phyloP scores from a whole-genome alignment of 2,888 invertebrate genomes.

The Cinara cedri region DNA sequence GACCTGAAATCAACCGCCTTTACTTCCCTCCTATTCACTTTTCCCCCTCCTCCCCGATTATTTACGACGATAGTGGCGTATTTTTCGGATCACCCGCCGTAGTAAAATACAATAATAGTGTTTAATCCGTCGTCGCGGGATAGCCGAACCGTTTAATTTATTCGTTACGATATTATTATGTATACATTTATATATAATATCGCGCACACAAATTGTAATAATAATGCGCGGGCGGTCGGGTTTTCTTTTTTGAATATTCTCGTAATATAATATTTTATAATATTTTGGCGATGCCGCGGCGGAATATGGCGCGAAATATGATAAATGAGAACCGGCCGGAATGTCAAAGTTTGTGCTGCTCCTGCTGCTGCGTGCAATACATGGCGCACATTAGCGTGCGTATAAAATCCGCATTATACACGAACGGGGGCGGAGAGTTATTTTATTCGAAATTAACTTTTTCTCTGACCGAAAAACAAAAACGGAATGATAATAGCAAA shows the following conservation, averaged over 20 bases:
- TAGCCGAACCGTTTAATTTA: conserved; percentile 23
- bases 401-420: conserved; percentile 30
- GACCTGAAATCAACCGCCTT: no score
- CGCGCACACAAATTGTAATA: neutral
- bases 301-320: conserved; percentile 18
- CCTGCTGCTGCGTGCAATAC: no score
- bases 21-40: no score
- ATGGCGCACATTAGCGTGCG: conserved; percentile 10
- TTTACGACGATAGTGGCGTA: no score
- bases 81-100: no score
- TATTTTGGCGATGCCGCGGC: no score
- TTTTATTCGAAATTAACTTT: conserved; percentile 25
- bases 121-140: no score
- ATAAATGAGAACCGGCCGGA: conserved; percentile 17
- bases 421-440: neutral
- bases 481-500: neutral
- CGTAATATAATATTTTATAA: no score
- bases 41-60: no score
- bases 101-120: no score
- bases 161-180: no score
- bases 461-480: conserved; percentile 5
- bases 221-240: neutral
- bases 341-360: conserved; percentile 23
- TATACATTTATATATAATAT: neutral
- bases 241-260: conserved; percentile 7